Evolutionary conservation across 2,113 vertebrate species (phyloP).

Genomic region (Lipophrys pholis): DNA sequence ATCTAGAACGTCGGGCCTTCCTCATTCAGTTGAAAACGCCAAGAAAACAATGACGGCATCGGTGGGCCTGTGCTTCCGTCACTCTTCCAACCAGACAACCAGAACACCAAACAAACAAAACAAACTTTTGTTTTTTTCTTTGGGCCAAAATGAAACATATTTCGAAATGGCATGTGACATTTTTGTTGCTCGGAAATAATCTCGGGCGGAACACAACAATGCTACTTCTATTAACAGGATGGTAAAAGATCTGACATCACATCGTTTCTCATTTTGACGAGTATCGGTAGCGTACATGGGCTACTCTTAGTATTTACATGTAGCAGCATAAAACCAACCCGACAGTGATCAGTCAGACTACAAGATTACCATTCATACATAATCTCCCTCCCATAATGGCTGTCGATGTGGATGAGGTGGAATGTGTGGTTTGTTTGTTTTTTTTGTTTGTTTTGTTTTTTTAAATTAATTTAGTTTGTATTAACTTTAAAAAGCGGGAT

Average conservation of each 20-base stretch:
- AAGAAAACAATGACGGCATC: constrained; percentile 19
- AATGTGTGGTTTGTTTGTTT: constrained; percentile 63
- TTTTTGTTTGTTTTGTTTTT: constrained; percentile 43
- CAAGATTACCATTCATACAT: constrained; percentile 42
- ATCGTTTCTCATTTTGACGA: constrained; percentile 55
- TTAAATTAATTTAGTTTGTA: constrained; percentile 42
- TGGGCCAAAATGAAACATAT: constrained; percentile 27
- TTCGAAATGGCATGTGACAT: constrained; percentile 46
- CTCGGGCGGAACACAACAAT: constrained; percentile 53
- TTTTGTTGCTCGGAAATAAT: constrained; percentile 47
- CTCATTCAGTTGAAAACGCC: constrained; percentile 20
- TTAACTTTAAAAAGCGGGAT: constrained; percentile 50
- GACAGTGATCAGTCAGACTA: constrained; percentile 61
- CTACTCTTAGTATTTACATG: constrained; percentile 73
- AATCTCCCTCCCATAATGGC: constrained; percentile 53
- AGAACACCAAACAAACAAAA: constrained; percentile 34
- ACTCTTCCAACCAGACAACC: constrained; percentile 34
- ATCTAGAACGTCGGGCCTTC: constrained; percentile 17
- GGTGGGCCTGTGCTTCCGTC: constrained; percentile 40
- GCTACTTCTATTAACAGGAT: constrained; percentile 64
- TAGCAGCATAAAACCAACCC: constrained; percentile 77
- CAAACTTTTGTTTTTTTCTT: constrained; percentile 21
- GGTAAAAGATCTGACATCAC: constrained; percentile 70
- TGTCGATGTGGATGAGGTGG: constrained; percentile 71
- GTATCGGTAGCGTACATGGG: constrained; percentile 55